Evolutionary conservation across 1,140 invertebrate genomes (phyloP).

Genomic region (Spodoptera frugiperda): DNA sequence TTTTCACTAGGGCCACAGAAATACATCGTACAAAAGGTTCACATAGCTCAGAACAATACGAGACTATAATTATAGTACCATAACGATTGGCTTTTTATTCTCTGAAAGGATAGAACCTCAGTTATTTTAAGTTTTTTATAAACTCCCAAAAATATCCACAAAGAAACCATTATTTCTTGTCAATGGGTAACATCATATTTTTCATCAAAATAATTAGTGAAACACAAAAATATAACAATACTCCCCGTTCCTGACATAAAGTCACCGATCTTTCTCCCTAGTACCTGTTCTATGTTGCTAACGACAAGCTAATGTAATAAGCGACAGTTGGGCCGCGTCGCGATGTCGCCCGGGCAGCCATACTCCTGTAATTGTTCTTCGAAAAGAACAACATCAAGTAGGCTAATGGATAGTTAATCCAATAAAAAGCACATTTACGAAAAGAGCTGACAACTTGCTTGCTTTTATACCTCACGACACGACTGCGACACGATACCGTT

Average conservation of each 20-base stretch:
- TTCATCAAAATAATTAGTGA: no score
- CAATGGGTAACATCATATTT: no score
- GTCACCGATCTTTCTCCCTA: not conserved
- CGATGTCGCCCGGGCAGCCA: constrained; percentile 32
- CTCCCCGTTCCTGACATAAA: not conserved
- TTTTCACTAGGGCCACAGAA: not conserved
- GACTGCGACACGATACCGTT: constrained; percentile 7
- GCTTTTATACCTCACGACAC: not conserved
- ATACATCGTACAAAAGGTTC: no score
- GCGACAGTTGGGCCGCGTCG: constrained; percentile 17
- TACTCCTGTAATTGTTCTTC: constrained; percentile 33
- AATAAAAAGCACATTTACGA: constrained; percentile 54
- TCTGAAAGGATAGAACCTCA: no score
- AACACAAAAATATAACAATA: not conserved
- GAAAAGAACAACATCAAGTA: constrained; percentile 41
- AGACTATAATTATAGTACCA: no score
- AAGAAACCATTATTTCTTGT: no score
- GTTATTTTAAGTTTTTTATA: no score
- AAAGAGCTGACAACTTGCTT: constrained; percentile 25
- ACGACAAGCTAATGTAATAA: constrained; percentile 38
- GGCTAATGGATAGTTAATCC: constrained; percentile 58
- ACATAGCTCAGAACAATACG: no score
- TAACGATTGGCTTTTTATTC: no score
- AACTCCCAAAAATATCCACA: no score
- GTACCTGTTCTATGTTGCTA: not conserved